Evolutionary conservation across 2,888 invertebrate species (phyloP).

Genomic region (Melipona beecheii): DNA sequence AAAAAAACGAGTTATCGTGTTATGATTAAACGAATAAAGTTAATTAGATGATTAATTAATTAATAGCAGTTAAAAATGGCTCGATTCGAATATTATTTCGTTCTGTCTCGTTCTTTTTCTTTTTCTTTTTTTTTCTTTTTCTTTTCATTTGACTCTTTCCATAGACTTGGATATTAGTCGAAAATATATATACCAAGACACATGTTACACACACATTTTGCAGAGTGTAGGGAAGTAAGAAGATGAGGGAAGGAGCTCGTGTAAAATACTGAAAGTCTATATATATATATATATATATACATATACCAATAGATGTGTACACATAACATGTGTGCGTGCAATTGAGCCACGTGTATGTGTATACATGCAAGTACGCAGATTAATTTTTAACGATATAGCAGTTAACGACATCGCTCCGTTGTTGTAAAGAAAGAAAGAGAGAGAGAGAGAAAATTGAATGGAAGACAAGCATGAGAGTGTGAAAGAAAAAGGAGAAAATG

Average conservation of each 20-base stretch:
- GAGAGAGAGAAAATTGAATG: conserved; percentile 50
- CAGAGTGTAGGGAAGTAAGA: conserved; percentile 46
- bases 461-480: neutral
- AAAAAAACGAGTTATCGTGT: neutral
- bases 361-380: conserved; percentile 65
- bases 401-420: conserved; percentile 69
- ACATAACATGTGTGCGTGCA: conserved; percentile 74
- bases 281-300: conserved; percentile 68
- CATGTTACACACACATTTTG: conserved; percentile 27
- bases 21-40: neutral
- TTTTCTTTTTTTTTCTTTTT: conserved; percentile 4
- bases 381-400: conserved; percentile 76
- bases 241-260: conserved; percentile 67
- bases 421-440: conserved; percentile 71
- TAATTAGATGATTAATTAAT: neutral
- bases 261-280: conserved; percentile 81
- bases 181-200: conserved; percentile 38
- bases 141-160: conserved; percentile 19
- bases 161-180: conserved; percentile 51
- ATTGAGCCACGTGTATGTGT: conserved; percentile 58
- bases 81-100: neutral
- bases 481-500: conserved; percentile 35
- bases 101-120: neutral
- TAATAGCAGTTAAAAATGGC: neutral
- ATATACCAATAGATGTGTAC: conserved; percentile 64